These are phyloP conservation scores for Gymnopithys bicolor DNA, from an alignment of 2,797 vertebrate genomes.

Conservation along the genomic window DNA sequence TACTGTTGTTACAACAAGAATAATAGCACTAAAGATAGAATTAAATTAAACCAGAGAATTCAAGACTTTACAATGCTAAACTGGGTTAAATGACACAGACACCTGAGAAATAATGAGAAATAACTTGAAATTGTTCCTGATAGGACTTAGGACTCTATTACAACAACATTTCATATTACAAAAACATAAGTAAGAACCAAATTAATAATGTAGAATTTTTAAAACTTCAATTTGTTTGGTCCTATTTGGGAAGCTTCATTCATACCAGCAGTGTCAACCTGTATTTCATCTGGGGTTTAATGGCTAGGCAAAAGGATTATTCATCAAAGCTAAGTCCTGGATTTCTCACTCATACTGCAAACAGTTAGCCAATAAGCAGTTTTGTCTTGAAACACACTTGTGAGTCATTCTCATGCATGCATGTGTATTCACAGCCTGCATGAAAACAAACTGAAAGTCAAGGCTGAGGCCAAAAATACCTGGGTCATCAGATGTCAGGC, in stretches of 20 bases:
- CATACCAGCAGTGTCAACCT: not conserved
- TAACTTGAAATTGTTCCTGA: not conserved
- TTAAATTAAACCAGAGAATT: not conserved
- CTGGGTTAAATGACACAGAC: not conserved
- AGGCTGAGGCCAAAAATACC: not conserved
- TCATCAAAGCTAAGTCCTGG: not conserved
- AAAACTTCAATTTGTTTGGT: not conserved
- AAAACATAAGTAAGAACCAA: not conserved
- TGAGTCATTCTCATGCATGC: not conserved
- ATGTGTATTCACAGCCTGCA: not conserved
- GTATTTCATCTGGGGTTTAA: not conserved
- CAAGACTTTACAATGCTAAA: not conserved
- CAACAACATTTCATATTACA: not conserved
- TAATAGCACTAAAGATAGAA: not conserved
- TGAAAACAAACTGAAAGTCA: not conserved
- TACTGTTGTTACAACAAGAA: not conserved
- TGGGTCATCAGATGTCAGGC: not conserved
- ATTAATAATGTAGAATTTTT: not conserved
- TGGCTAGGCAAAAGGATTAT: not conserved
- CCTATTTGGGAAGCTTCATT: not conserved
- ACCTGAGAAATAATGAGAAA: not conserved
- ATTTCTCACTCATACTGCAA: constrained; percentile 23
- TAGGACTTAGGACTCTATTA: not conserved
- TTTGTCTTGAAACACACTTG: not conserved
- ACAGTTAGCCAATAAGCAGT: not conserved